Evolutionary conservation across 2,888 invertebrate species (phyloP).

Genomic region (Eulithis prunata): DNA sequence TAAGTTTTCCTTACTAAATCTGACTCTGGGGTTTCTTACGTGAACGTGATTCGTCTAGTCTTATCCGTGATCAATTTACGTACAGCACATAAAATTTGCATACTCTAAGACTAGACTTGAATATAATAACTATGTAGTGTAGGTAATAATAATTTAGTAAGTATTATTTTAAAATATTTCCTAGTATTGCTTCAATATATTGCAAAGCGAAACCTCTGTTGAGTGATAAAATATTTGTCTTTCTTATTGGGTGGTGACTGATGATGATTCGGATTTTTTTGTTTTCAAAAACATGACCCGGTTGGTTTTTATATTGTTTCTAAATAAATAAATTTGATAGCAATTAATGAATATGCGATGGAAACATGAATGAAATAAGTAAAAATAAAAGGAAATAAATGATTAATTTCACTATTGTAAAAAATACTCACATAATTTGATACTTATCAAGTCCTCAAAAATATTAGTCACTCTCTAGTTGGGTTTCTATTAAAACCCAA

Average conservation of each 20-base stretch:
- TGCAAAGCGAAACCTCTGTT: too few relatives aligned
- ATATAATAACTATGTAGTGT: too few relatives aligned
- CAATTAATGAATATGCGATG: background rate
- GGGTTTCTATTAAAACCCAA: constrained; percentile 13
- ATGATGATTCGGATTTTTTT: too few relatives aligned
- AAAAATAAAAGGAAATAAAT: background rate
- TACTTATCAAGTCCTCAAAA: background rate
- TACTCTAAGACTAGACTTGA: background rate
- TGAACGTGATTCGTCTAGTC: background rate
- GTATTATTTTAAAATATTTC: too few relatives aligned
- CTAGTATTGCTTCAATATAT: too few relatives aligned
- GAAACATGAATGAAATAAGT: background rate
- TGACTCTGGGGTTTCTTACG: constrained; percentile 1
- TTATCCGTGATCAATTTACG: constrained; percentile 13
- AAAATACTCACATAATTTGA: constrained; percentile 16
- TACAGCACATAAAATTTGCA: background rate
- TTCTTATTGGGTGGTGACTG: too few relatives aligned
- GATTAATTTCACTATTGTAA: background rate
- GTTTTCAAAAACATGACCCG: too few relatives aligned
- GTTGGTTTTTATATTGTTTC: too few relatives aligned
- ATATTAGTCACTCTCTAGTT: constrained; percentile 7
- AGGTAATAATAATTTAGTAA: too few relatives aligned
- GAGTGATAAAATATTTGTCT: too few relatives aligned
- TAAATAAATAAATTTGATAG: too few relatives aligned
- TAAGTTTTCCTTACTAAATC: background rate